These are phyloP conservation scores for Branchellion lobata DNA, from an alignment of 2,888 invertebrate species.

Conservation along the genomic window DNA sequence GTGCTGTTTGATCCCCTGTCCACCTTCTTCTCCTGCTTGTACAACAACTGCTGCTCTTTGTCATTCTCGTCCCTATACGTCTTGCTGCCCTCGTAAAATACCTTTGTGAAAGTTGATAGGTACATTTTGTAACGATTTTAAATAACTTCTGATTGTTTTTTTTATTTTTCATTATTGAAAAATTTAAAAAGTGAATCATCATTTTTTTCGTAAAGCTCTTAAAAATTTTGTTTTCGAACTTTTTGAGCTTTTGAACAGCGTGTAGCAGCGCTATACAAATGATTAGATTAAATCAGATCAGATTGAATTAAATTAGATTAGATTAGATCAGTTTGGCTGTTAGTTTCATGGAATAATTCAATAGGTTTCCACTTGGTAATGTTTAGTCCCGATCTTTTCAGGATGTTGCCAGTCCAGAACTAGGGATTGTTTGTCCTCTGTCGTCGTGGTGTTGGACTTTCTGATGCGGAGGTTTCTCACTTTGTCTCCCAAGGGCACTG, in stretches of 20 bases:
- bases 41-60: slow-evolving; percentile 8
- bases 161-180: not conserved
- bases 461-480: not conserved
- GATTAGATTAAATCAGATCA: too few relatives aligned
- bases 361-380: slow-evolving; percentile 37
- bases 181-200: too few relatives aligned
- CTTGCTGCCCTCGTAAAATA: slow-evolving; percentile 30
- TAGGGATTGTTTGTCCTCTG: not conserved
- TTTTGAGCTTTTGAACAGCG: too few relatives aligned
- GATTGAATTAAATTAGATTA: not conserved
- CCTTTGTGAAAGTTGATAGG: not conserved
- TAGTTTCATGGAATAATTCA: too few relatives aligned
- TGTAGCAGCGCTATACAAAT: too few relatives aligned
- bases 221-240: too few relatives aligned
- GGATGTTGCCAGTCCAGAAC: slow-evolving; percentile 33
- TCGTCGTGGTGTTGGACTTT: not conserved
- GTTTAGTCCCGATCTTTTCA: slow-evolving; percentile 26
- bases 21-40: slow-evolving; percentile 20
- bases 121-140: too few relatives aligned
- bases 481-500: not conserved
- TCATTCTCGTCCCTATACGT: slow-evolving; percentile 10
- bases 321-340: too few relatives aligned
- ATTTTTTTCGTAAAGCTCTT: too few relatives aligned
- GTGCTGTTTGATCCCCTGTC: not conserved
- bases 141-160: not conserved